A percentile compares a stretch with the other conserved stretches of the same genome.
Evolutionary conservation across 2,888 invertebrate species (phyloP).

Genomic region (Diogma glabrata): DNA sequence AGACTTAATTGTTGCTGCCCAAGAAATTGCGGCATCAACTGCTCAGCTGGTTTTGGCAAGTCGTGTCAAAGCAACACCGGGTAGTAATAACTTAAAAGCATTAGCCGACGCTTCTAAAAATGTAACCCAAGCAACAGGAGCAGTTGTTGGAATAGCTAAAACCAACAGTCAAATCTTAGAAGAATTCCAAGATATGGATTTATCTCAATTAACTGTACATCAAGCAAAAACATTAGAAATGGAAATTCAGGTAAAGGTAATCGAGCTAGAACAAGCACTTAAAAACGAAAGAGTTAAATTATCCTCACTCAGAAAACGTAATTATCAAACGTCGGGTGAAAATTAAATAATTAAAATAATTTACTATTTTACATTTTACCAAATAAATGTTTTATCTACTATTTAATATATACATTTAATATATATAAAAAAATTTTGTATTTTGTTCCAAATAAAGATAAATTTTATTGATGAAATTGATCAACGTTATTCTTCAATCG

Average conservation of each 20-base stretch:
- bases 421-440: too few species aligned
- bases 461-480: too few species aligned
- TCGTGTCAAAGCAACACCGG: constrained; percentile 83
- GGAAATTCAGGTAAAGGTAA: constrained; percentile 90
- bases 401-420: too few species aligned
- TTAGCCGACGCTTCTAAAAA: constrained; percentile 75
- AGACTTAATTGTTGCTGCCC: constrained; percentile 83
- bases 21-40: constrained; percentile 91
- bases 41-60: constrained; percentile 96
- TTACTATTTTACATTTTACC: too few species aligned
- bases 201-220: constrained; percentile 78
- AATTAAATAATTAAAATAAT: too few species aligned
- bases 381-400: too few species aligned
- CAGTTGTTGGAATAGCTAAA: constrained; percentile 88
- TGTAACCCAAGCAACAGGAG: constrained; percentile 84
- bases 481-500: too few species aligned
- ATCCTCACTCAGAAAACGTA: constrained; percentile 76
- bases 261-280: constrained; percentile 84
- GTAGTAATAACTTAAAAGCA: constrained; percentile 64
- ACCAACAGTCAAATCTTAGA: constrained; percentile 76
- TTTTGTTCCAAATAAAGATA: too few species aligned
- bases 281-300: constrained; percentile 78
- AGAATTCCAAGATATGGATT: constrained; percentile 83
- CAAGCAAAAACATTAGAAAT: constrained; percentile 94
- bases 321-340: constrained; percentile 45